Evolutionary conservation across 2,888 invertebrate genomes (phyloP).

Genomic region (Habroteleia sp.): DNA sequence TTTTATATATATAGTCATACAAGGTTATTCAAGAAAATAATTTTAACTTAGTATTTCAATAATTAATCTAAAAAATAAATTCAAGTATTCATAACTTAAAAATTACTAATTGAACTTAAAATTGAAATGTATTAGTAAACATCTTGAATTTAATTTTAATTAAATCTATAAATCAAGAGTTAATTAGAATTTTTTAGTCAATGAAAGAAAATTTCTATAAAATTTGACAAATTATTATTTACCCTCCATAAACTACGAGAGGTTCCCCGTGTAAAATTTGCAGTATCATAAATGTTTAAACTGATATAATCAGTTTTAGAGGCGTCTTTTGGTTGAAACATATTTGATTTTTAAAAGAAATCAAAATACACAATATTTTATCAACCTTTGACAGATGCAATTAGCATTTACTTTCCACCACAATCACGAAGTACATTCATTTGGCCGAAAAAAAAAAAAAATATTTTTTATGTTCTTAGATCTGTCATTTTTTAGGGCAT

Average conservation of each 20-base stretch:
- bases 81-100: no score
- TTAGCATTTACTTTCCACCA: conserved; percentile 13
- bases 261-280: conserved; percentile 71
- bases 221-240: conserved; percentile 18
- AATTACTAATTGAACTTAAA: no score
- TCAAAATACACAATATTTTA: conserved; percentile 68
- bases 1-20: no score
- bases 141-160: no score
- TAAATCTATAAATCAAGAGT: no score
- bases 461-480: conserved; percentile 13
- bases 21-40: no score
- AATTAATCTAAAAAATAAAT: no score
- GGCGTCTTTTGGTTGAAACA: conserved; percentile 74
- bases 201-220: no score
- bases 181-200: no score
- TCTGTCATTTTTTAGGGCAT: conserved; percentile 28
- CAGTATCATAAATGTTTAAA: conserved; percentile 76
- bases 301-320: conserved; percentile 77
- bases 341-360: conserved; percentile 65
- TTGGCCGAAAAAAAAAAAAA: conserved; percentile 3
- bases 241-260: conserved; percentile 81
- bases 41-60: no score
- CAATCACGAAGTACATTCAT: conserved; percentile 48
- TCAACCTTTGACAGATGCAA: conserved; percentile 14
- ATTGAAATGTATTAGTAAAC: no score